phyloP scores from a whole-genome alignment of 2,888 invertebrate genomes.

The Aleiodes alternator region DNA sequence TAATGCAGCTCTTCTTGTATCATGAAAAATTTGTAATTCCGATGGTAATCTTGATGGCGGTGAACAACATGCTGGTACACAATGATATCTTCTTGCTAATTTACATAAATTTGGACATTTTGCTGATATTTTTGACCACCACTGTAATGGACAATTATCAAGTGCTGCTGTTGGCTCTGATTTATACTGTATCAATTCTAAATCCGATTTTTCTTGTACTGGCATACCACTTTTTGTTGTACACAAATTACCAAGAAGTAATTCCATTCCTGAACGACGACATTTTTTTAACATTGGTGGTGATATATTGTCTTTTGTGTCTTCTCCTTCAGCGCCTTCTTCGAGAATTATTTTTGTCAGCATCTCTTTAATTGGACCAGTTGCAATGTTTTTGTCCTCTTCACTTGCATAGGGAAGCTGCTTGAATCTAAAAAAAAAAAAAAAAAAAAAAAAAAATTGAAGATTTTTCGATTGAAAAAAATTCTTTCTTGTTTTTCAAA shows the following conservation, averaged over 20 bases:
- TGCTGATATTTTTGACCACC: conserved; percentile 73
- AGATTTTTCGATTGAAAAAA: neutral
- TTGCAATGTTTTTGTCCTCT: conserved; percentile 72
- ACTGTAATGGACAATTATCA: conserved; percentile 75
- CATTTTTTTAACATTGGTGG: conserved; percentile 68
- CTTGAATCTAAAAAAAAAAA: conserved; percentile 71
- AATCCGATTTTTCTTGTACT: conserved; percentile 74
- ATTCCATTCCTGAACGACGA: conserved; percentile 75
- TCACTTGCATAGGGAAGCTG: conserved; percentile 75
- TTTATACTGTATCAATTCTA: conserved; percentile 76
- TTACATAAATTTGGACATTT: conserved; percentile 75
- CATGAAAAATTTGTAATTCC: conserved; percentile 71
- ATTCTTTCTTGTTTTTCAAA: neutral
- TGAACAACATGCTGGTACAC: conserved; percentile 75
- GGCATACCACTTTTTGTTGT: conserved; percentile 71
- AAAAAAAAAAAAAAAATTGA: neutral
- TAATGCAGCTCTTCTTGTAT: conserved; percentile 71
- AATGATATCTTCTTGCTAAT: conserved; percentile 74
- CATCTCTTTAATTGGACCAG: conserved; percentile 73
- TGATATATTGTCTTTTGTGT: conserved; percentile 61
- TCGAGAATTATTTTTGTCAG: conserved; percentile 71
- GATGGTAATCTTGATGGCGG: conserved; percentile 73
- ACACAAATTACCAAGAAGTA: conserved; percentile 73
- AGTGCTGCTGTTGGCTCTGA: conserved; percentile 74
- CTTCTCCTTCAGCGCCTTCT: conserved; percentile 62